Evolutionary conservation across 1,140 invertebrate genomes (phyloP).

Genomic region (Zaprionus ornatus): DNA sequence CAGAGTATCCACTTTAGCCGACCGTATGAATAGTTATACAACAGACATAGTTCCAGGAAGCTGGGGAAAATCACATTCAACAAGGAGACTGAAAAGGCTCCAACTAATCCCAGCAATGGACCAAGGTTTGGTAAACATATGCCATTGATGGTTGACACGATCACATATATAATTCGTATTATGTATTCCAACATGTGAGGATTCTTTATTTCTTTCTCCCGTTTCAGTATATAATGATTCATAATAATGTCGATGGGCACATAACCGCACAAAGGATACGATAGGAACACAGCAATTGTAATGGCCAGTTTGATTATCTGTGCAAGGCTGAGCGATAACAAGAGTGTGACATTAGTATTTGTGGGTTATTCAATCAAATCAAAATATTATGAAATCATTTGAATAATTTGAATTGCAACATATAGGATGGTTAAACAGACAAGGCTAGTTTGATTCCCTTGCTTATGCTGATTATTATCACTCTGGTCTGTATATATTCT

Average conservation of each 20-base stretch:
- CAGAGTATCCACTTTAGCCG: slow-evolving; percentile 38
- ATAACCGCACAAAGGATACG: slow-evolving; percentile 50
- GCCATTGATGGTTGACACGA: slow-evolving; percentile 24
- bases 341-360: too few species aligned
- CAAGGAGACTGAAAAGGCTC: slow-evolving; percentile 50
- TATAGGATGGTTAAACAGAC: too few species aligned
- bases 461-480: too few species aligned
- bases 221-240: slow-evolving; percentile 26
- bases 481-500: too few species aligned
- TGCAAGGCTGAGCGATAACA: slow-evolving; percentile 13
- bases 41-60: slow-evolving; percentile 44
- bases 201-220: slow-evolving; percentile 2
- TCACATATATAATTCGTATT: neutral
- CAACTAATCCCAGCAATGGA: slow-evolving; percentile 47
- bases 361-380: too few species aligned
- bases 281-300: slow-evolving; percentile 32
- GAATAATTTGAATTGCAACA: too few species aligned
- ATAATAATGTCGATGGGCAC: slow-evolving; percentile 54
- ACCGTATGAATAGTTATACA: slow-evolving; percentile 40
- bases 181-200: slow-evolving; percentile 22
- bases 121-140: slow-evolving; percentile 53
- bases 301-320: slow-evolving; percentile 34
- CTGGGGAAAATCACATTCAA: slow-evolving; percentile 56
- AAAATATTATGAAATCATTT: too few species aligned
- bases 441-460: too few species aligned